Conservation (phyloP, 2,888 invertebrate species). For the Mesochorus sp. region DNA sequence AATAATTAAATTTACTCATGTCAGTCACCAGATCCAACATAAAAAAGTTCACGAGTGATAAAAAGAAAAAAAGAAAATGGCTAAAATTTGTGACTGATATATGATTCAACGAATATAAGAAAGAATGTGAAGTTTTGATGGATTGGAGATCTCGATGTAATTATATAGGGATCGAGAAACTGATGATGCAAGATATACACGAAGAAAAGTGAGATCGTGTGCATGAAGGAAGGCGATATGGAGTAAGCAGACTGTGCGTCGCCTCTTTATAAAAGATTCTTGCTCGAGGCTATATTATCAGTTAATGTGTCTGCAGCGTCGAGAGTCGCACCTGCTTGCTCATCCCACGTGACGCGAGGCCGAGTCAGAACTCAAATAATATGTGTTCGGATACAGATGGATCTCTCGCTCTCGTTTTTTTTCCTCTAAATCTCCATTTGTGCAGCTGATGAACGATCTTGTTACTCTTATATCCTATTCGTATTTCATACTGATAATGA, state of each 20-base stretch:
- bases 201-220: not conserved
- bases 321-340: constrained; percentile 48
- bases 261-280: constrained; percentile 25
- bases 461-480: constrained; percentile 33
- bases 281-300: constrained; percentile 14
- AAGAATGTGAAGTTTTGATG: not conserved
- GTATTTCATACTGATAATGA: constrained; percentile 39
- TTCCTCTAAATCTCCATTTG: constrained; percentile 15
- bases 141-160: not conserved
- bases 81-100: too few relatives aligned
- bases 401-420: not conserved
- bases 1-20: too few relatives aligned
- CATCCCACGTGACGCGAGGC: constrained; percentile 10
- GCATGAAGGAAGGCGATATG: not conserved
- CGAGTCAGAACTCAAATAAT: too few relatives aligned
- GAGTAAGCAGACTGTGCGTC: constrained; percentile 33
- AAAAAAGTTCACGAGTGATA: too few relatives aligned
- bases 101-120: not conserved
- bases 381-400: not conserved
- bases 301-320: not conserved
- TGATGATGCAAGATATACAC: constrained; percentile 25
- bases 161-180: not conserved
- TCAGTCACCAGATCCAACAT: too few relatives aligned
- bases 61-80: too few relatives aligned
- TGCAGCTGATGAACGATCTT: constrained; percentile 34